Evolutionary conservation across 2,888 invertebrate species (phyloP).

Genomic region (Conomelus anceps): DNA sequence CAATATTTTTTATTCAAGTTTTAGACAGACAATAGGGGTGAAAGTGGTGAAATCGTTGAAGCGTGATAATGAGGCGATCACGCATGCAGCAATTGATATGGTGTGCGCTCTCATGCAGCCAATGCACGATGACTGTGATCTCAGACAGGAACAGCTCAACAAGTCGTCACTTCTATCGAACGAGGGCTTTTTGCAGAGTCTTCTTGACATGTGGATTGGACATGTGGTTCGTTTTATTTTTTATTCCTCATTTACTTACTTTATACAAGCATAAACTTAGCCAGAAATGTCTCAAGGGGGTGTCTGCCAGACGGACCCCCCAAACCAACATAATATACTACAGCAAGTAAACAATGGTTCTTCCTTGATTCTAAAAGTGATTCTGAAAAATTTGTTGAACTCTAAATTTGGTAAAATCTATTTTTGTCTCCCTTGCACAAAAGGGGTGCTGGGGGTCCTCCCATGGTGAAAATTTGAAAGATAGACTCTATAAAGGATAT

Average conservation of each 20-base stretch:
- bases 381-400: too few species aligned
- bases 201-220: conserved; percentile 89
- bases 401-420: too few species aligned
- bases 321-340: too few species aligned
- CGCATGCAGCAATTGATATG: conserved; percentile 95
- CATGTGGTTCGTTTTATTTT: conserved; percentile 69
- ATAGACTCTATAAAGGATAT: too few species aligned
- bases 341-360: too few species aligned
- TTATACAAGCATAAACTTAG: too few species aligned
- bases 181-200: conserved; percentile 81
- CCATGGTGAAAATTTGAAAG: too few species aligned
- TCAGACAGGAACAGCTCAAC: conserved; percentile 95
- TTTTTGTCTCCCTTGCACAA: too few species aligned
- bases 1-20: conserved; percentile 48
- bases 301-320: too few species aligned
- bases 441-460: too few species aligned
- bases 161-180: conserved; percentile 92
- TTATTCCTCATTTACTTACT: background rate
- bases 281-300: too few species aligned
- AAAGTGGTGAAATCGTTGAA: conserved; percentile 88
- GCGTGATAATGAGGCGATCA: conserved; percentile 79
- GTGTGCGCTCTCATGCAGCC: conserved; percentile 98
- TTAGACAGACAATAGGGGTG: conserved; percentile 89
- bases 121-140: conserved; percentile 93
- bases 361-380: too few species aligned